Evolutionary conservation across 1,140 invertebrate species (phyloP).

Genomic region (Philopotamus ludificatus): DNA sequence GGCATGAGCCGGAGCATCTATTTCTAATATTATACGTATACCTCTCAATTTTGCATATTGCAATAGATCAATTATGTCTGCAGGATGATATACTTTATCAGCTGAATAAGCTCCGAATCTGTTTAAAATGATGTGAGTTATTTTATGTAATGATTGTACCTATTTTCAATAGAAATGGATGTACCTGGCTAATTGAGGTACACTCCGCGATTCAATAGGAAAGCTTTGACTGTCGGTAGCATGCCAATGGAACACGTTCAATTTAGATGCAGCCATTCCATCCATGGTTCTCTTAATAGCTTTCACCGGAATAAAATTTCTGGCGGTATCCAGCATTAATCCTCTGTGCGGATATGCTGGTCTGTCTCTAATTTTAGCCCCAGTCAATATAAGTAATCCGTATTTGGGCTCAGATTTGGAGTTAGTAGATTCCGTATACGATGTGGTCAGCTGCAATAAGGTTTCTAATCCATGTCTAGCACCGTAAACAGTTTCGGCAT

Average conservation of each 20-base stretch:
- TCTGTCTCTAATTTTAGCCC: slow-evolving; percentile 63
- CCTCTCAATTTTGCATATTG: slow-evolving; percentile 72
- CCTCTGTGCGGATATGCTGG: slow-evolving; percentile 72
- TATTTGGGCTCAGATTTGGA: slow-evolving; percentile 38
- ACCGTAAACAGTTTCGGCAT: slow-evolving; percentile 68
- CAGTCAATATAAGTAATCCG: slow-evolving; percentile 46
- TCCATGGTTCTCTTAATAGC: slow-evolving; percentile 70
- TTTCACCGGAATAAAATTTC: slow-evolving; percentile 70
- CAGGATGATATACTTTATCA: slow-evolving; percentile 67
- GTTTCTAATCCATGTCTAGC: slow-evolving; percentile 76
- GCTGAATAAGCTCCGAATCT: slow-evolving; percentile 69
- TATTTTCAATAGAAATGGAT: too few species aligned
- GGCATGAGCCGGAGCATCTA: slow-evolving; percentile 83
- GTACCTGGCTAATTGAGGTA: slow-evolving; percentile 73
- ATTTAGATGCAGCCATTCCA: slow-evolving; percentile 78
- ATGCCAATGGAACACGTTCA: slow-evolving; percentile 88
- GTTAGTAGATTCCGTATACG: slow-evolving; percentile 40
- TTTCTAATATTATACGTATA: slow-evolving; percentile 75
- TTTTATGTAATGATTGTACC: too few species aligned
- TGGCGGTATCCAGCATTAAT: slow-evolving; percentile 71
- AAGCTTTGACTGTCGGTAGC: slow-evolving; percentile 83
- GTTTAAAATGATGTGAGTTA: slow-evolving; percentile 20
- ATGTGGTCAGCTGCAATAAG: slow-evolving; percentile 65
- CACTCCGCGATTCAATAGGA: slow-evolving; percentile 69
- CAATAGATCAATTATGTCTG: slow-evolving; percentile 69